Evolutionary conservation across 2,888 invertebrate genomes (phyloP).

Genomic region (Cylindroiulus punctatus): DNA sequence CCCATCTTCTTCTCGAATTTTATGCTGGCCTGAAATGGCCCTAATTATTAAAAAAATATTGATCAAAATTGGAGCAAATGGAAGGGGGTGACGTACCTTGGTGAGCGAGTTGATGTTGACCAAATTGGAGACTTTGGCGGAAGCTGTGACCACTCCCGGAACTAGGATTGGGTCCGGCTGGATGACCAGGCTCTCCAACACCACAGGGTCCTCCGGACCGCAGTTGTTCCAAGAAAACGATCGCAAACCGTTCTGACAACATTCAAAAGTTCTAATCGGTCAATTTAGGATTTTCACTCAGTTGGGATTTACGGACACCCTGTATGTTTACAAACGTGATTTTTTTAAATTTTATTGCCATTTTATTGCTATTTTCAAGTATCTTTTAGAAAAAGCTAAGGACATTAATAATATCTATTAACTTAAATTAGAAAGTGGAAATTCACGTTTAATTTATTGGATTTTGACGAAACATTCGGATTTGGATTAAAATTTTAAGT

Average conservation of each 20-base stretch:
- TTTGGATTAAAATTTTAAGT: too few relatives aligned
- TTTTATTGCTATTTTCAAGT: too few relatives aligned
- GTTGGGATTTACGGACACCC: too few relatives aligned
- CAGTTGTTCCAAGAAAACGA: constrained; percentile 49
- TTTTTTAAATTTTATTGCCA: too few relatives aligned
- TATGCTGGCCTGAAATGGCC: not conserved
- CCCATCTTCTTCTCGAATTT: constrained; percentile 50
- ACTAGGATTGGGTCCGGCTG: constrained; percentile 50
- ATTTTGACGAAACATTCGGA: too few relatives aligned
- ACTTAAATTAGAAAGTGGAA: too few relatives aligned
- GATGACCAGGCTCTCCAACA: not conserved
- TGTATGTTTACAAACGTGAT: too few relatives aligned
- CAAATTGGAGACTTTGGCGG: constrained; percentile 7
- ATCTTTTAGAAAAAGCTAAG: too few relatives aligned
- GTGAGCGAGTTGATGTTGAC: constrained; percentile 37
- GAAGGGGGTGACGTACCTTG: not conserved
- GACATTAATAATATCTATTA: too few relatives aligned
- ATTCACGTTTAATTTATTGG: too few relatives aligned
- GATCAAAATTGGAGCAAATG: too few relatives aligned
- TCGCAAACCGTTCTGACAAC: not conserved
- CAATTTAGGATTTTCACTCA: not conserved
- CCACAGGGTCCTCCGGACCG: constrained; percentile 7
- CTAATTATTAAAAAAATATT: not conserved
- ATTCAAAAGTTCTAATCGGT: not conserved
- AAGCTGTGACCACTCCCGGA: constrained; percentile 36